Evolutionary conservation across 2,888 invertebrate genomes (phyloP), one percentile per base, ranked within the genome.

Genomic region (Alsophila aescularia): DNA sequence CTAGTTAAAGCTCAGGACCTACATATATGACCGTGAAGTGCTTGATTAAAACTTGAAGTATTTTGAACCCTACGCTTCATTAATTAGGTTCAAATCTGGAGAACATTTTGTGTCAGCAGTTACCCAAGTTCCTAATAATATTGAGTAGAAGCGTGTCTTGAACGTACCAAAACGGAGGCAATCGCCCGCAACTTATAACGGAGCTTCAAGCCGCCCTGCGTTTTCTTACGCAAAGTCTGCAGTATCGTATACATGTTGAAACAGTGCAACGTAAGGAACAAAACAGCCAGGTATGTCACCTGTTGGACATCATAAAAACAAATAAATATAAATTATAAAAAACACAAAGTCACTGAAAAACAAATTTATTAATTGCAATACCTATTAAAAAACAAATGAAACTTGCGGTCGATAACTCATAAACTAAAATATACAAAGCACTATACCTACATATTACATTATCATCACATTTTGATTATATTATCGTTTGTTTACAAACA

Each of bases 181-280:
- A 92, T 90, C 42, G 92, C 92, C 63, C 92, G 90, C 66, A 94
- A 83, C 69, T 93, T 92, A 86, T 94, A 94, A 31, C 93, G 92
- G 60, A 94, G 92, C 81, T 93, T 93, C 77, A 92, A 83, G 52
- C 92, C 87, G 65, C 92, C 91, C 62, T 92, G 87, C 51, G 92
- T 92, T 92, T 99, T 99, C 87, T 97, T 96, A 62, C 96, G 96
- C 75, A 98, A 95, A 21, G 98, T 97, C 90, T 95, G 92, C 62
- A 96, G 92, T 16, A 98, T 96, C 32, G 99, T 99, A 54, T 94
- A 93, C 62, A 95, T 95, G 90, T 99, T 99, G 67, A 98, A 98
- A 73, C 96, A 89, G 89, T 97, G 98, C 64, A 99, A 93, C 69
- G 96, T 83, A 66, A 98, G 93, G 87, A 98, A 99, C 87, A 98